Evolutionary conservation across 2,888 invertebrate genomes (phyloP).

Genomic region (Alentia gelatinosa): DNA sequence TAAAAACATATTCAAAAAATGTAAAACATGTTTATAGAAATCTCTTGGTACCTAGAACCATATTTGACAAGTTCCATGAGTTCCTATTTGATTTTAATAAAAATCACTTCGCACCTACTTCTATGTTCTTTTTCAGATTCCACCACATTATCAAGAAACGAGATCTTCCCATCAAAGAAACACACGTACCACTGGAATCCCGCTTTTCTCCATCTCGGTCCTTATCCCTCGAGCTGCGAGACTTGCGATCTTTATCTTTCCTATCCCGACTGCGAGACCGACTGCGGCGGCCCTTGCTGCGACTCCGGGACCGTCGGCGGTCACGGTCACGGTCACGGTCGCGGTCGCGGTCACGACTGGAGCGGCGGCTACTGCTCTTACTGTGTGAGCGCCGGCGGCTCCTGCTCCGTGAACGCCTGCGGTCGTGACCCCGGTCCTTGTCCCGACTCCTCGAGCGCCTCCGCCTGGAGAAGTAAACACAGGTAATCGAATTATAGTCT

Average conservation of each 20-base stretch:
- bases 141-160: no score
- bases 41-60: no score
- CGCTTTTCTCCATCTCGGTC: background rate
- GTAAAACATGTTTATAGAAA: no score
- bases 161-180: no score
- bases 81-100: no score
- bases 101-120: no score
- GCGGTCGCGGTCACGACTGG: conserved; percentile 23
- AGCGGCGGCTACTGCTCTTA: conserved; percentile 35
- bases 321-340: conserved; percentile 40
- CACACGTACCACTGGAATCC: background rate
- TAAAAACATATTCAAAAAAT: no score
- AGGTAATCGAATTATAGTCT: no score
- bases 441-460: conserved; percentile 43
- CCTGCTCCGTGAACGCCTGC: background rate
- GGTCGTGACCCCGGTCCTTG: background rate
- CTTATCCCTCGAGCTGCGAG: conserved; percentile 14
- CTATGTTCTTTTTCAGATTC: no score
- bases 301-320: background rate
- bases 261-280: conserved; percentile 24
- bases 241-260: conserved; percentile 6
- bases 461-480: background rate
- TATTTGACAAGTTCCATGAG: no score
- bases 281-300: conserved; percentile 7
- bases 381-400: conserved; percentile 51